Base-by-base conservation (phyloP, 2,888 invertebrate species). In the Xestia sexstrigata region DNA sequence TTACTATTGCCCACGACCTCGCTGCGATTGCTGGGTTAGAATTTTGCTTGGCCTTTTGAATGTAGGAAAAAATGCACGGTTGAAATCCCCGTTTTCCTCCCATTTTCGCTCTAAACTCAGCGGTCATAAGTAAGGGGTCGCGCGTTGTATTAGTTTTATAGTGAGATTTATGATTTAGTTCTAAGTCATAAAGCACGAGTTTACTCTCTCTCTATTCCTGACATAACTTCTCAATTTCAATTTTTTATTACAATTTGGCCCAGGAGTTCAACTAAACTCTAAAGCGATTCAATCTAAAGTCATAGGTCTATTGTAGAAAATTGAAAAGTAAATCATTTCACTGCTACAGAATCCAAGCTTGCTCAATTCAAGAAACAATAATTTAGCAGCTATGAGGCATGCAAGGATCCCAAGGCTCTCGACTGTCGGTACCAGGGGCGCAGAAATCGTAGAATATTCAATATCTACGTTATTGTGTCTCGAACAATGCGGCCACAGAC, bases 391-490 rank as follows among this genome's bases (percentile, higher is more conserved):
- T 70, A 13, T 71, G 71, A 66, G 52, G 70, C 77, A 72, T 72
- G 60, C 60, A 65, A 78, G 65, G 39, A 65, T 68, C 49, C 42
- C 45, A 15, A 45, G 30, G 62, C 52, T 52, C 63, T 72, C 60
- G 39, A 82, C 35, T 35, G 58, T 77, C 58, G 69, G 62, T 66
- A 73, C 72, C 70, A 76, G 71, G 72, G 67, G 63, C 72, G 67
- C 74, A 87, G 84, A 67, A 73, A 75, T 86, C 68, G 60, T 76
- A 78, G 70, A 79, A 85, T 88, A 88, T 88, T 88, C 87, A 87
- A 88, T 88, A 87, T 85, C 82, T 68, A 73, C 72, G 80, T 87
- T 85, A 81, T 88, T 88, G 87, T 85, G 78, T 81, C 68, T 45
- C 79, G 77, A 83, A 88, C 87, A 88, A 85, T 87, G 76, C 78